Base-by-base conservation (phyloP, 2,113 vertebrate genomes). In the Xiphophorus couchianus region DNA sequence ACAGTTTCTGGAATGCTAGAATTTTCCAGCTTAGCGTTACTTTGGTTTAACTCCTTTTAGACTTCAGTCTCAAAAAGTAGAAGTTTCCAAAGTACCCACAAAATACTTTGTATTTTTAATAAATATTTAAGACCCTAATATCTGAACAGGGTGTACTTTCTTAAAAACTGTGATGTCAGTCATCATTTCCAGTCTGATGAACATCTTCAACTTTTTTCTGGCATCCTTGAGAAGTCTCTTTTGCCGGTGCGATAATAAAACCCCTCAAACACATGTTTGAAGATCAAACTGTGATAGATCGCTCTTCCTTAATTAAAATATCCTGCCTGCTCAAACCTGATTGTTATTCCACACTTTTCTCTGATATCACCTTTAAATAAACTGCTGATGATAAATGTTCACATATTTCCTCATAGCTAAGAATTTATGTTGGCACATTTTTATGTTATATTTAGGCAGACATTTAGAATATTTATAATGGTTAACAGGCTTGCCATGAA, bases 201-300 rank as follows among this genome's bases (percentile, higher is more conserved):
- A 48, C n/a, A 71, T 71, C 33, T 29, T 9, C 35, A 42, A 37
- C 58, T 29, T 62, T 62, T 71, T 42, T 37, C 11, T 22, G 35
- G 10, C 15, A 30, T 70, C 15, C 35, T 42, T 70, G 33, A 42
- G 35, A 71, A 29, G n/a, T 61, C 14, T 61, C 19, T 25, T 71
- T 61, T 61, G 22, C 37, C 37, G 13, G 13, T 61, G 54, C 14
- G 25, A 27, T 37, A 71, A 62, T 28, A 71, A 13, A 61, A 31
- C 17, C 30, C 22, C 15, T 70, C n/a, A 71, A 71, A 71, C 69
- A 37, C 9, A 14, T 39, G n/a, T 62, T 62, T 71, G n/a, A 71
- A 62, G 58, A 39, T 71, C 15, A 71, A 15, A 42, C 69, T 69
- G 17, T 60, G 48, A 60, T 17, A 70, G 29, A 69, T 30, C 44